These are phyloP conservation scores for Rhinella marina DNA, from an alignment of 2,797 vertebrate species.

Conservation along the genomic window DNA sequence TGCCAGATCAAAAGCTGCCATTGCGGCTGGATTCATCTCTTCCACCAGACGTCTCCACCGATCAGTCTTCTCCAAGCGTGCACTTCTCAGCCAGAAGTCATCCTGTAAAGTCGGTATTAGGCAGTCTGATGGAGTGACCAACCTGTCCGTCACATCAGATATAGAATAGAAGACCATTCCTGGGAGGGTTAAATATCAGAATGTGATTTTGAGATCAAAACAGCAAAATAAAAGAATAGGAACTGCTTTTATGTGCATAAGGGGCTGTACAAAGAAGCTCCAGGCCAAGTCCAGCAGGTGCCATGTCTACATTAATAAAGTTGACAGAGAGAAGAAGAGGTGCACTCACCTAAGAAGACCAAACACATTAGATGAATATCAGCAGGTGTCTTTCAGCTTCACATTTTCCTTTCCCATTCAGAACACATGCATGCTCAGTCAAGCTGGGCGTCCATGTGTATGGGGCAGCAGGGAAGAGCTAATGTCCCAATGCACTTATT, in stretches of 20 bases:
- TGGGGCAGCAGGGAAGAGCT: no score
- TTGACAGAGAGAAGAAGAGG: no score
- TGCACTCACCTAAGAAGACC: no score
- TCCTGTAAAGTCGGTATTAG: constrained; percentile 85
- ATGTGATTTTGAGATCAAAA: neutral
- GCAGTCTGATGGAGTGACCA: constrained; percentile 83
- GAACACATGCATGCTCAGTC: no score
- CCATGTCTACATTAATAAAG: no score
- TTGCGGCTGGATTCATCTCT: constrained; percentile 87
- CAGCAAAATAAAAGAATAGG: neutral
- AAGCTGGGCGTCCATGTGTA: no score
- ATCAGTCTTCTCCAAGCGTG: constrained; percentile 73
- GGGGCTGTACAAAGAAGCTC: no score
- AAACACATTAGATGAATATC: no score
- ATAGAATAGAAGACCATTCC: constrained; percentile 98
- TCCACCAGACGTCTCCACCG: constrained; percentile 79
- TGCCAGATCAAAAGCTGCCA: constrained; percentile 94
- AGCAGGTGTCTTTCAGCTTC: no score
- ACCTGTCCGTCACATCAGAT: constrained; percentile 91
- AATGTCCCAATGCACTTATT: no score
- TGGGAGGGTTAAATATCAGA: constrained; percentile 64
- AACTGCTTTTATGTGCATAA: neutral
- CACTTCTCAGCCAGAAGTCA: constrained; percentile 83
- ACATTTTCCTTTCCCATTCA: no score
- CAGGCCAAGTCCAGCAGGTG: no score